Conservation (phyloP, 2,888 invertebrate genomes). For the Elmis aenea region DNA sequence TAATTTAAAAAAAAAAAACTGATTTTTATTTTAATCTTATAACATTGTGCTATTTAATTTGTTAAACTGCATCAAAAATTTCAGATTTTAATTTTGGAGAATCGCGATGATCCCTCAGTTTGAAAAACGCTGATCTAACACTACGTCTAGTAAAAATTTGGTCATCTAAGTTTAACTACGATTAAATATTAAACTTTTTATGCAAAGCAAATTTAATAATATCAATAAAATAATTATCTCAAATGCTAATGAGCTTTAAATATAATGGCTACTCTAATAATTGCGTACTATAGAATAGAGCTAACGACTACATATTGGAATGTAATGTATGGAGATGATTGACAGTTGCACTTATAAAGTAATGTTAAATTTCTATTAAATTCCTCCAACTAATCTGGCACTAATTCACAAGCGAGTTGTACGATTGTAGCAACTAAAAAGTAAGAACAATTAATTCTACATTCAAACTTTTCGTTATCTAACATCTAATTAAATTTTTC, state of each 20-base stretch:
- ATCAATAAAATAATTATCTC: background rate
- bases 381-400: slow-evolving; percentile 10
- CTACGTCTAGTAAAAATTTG: too few species aligned
- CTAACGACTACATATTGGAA: slow-evolving; percentile 11
- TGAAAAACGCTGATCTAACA: too few species aligned
- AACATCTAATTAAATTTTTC: too few species aligned
- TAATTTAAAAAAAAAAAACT: background rate
- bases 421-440: slow-evolving; percentile 75
- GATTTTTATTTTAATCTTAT: background rate
- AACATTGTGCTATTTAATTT: background rate
- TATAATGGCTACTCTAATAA: too few species aligned
- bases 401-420: slow-evolving; percentile 66
- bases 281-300: too few species aligned
- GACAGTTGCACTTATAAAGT: too few species aligned
- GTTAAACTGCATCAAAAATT: background rate
- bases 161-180: too few species aligned
- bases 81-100: too few species aligned
- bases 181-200: too few species aligned
- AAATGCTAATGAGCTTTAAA: too few species aligned
- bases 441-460: slow-evolving; percentile 4
- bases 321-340: slow-evolving; percentile 16
- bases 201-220: too few species aligned
- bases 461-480: background rate
- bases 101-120: too few species aligned
- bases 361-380: background rate